Percentiles rank a stretch among this genome's conserved stretches.
Conservation (phyloP, 2,888 invertebrate species). For the Cryptophagus acutangulus region DNA sequence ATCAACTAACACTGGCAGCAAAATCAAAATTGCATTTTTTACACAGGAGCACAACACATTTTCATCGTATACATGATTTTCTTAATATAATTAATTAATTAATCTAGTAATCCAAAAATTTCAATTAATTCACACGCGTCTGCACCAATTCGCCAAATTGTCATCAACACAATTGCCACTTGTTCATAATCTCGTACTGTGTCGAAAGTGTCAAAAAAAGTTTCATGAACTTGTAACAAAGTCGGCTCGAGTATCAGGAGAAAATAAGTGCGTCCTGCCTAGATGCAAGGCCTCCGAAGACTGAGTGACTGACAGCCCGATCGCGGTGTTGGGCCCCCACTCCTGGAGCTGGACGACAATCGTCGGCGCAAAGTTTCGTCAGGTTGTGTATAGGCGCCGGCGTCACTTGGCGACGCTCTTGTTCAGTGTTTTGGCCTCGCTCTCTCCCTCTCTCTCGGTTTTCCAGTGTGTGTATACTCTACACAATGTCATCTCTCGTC, state of each 20-base stretch:
- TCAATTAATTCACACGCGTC: too few relatives aligned
- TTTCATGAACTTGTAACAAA: too few relatives aligned
- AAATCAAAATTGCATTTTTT: too few relatives aligned
- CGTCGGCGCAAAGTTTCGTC: conserved; percentile 45
- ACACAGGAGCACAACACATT: conserved; percentile 22
- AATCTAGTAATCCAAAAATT: too few relatives aligned
- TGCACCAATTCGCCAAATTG: too few relatives aligned
- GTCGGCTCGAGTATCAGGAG: too few relatives aligned
- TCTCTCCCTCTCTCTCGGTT: conserved; percentile 28
- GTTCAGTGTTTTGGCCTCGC: conserved; percentile 19
- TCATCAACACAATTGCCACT: too few relatives aligned
- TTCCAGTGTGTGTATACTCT: conserved; percentile 24
- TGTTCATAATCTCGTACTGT: too few relatives aligned
- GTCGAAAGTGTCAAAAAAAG: too few relatives aligned
- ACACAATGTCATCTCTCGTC: conserved; percentile 47
- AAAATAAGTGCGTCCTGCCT: conserved; percentile 36
- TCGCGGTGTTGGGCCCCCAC: conserved; percentile 44
- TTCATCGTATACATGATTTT: conserved; percentile 27
- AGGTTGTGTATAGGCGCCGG: conserved; percentile 43
- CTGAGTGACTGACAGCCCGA: conserved; percentile 49
- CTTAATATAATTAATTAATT: too few relatives aligned
- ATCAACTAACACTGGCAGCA: too few relatives aligned
- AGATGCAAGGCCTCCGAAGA: conserved; percentile 45
- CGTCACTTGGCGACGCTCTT: conserved; percentile 39
- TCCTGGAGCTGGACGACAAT: conserved; percentile 30